Evolutionary conservation across 2,797 vertebrate genomes (phyloP).

Genomic region (Aselliscus stoliczkanus): DNA sequence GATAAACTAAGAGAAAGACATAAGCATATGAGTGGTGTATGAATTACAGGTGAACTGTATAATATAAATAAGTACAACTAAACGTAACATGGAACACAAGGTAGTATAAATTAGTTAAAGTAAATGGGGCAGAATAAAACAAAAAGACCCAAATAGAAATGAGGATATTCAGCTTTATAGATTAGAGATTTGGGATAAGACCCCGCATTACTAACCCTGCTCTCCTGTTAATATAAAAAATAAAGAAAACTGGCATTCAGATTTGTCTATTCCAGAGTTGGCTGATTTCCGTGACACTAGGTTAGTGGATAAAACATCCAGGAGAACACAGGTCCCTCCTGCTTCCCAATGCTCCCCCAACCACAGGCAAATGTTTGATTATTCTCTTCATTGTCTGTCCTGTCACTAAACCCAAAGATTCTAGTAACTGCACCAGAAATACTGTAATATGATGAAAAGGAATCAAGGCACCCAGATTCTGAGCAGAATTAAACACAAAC

Average conservation of each 20-base stretch:
- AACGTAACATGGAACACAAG: slow-evolving; percentile 23
- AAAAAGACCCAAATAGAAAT: slow-evolving; percentile 49
- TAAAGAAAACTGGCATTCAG: not conserved
- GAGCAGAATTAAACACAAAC: not conserved
- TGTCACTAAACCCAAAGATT: not conserved
- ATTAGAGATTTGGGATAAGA: slow-evolving; percentile 47
- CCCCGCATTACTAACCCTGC: slow-evolving; percentile 45
- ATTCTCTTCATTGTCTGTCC: not conserved
- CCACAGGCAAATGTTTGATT: not conserved
- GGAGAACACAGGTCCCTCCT: not conserved
- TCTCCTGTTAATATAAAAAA: slow-evolving; percentile 29
- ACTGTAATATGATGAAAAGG: not conserved
- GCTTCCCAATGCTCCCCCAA: not conserved
- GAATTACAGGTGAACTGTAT: not conserved
- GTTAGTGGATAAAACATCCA: slow-evolving; percentile 1
- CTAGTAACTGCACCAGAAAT: not conserved
- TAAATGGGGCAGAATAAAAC: not conserved
- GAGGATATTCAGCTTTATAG: slow-evolving; percentile 26
- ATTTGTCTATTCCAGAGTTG: not conserved
- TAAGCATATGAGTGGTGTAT: not conserved
- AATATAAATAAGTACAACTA: not conserved
- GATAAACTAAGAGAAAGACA: not conserved
- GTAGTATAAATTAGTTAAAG: slow-evolving; percentile 31
- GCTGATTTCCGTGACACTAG: slow-evolving; percentile 26
- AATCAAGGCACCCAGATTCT: not conserved